Evolutionary conservation across 2,113 vertebrate genomes (phyloP), one percentile per base, ranked within the genome.

Genomic region (Silurus glanis): DNA sequence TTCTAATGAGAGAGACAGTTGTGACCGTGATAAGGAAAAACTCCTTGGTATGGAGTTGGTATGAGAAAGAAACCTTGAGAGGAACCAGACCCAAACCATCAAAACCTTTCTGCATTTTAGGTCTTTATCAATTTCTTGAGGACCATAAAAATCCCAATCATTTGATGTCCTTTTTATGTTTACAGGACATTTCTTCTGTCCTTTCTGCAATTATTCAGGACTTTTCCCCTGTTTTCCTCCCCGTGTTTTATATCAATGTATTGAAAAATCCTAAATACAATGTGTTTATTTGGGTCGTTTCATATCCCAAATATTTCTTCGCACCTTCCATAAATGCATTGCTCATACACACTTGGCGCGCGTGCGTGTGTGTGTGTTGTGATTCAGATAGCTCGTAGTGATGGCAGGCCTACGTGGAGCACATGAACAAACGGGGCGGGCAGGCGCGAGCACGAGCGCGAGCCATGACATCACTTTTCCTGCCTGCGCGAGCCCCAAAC

Each of bases 391-490:
- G 82, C 51, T 53, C 25, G 61, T 83, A 67, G 72, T 64, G 74
- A 90, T 86, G 59, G 91, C 92, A 66, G 28, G 78, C 9, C 80
- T 91, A 90, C 90, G 86, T 90, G 89, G 92, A 87, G 72, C 88
- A 78, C 88, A 89, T 61, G 58, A 61, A 78, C 85, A 86, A 87
- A 74, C 66, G 93, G 93, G 94, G 91, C 92, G 94, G 92, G 91
- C 91, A 89, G 37, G 85, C 85, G 90, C 74, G 82, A 89, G 92
- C 93, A 17, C 51, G 51, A 76, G 74, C 78, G 93, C 91, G 90
- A 92, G 90, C 92, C 89, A 94, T 95, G 94, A 95, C 95, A 94
- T 95, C 95, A 95, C 93, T 94, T 92, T 94, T 94, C 93, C 91
- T 93, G 86, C 84, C 79, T 61, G 85, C 56, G 88, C 56, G 90